Evolutionary conservation across 2,888 invertebrate species (phyloP).

Genomic region (Drosophila nigritarsus): DNA sequence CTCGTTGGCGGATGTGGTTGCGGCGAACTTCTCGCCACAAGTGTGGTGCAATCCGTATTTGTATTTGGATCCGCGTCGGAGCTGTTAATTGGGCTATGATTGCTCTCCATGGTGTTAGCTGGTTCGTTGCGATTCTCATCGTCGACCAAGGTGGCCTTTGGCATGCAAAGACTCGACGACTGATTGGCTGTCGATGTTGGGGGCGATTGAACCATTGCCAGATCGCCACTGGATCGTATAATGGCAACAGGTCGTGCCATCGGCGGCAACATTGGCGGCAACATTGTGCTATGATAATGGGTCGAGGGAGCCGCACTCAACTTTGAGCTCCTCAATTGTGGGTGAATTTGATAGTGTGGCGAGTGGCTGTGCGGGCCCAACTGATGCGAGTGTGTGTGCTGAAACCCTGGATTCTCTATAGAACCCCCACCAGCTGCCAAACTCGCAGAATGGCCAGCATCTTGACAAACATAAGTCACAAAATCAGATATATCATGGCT

Average conservation of each 20-base stretch:
- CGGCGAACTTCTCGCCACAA: constrained; percentile 68
- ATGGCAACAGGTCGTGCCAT: constrained; percentile 98
- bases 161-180: constrained; percentile 82
- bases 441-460: constrained; percentile 88
- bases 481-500: constrained; percentile 97
- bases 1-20: constrained; percentile 47
- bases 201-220: constrained; percentile 88
- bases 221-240: constrained; percentile 93
- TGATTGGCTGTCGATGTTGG: constrained; percentile 87
- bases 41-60: constrained; percentile 46
- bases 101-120: constrained; percentile 45
- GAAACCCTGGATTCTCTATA: constrained; percentile 53
- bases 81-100: constrained; percentile 54
- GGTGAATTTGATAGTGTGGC: constrained; percentile 63
- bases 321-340: constrained; percentile 55
- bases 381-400: constrained; percentile 53
- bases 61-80: constrained; percentile 33
- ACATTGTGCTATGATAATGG: constrained; percentile 90
- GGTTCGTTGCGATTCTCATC: constrained; percentile 38
- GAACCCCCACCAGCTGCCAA: constrained; percentile 21
- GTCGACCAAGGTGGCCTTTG: constrained; percentile 47
- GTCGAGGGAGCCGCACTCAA: constrained; percentile 46
- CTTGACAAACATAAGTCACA: constrained; percentile 98
- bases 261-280: constrained; percentile 97
- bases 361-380: constrained; percentile 59